Evolutionary conservation across 2,797 vertebrate species (phyloP).

Genomic region (Gadopsis bispinosus): DNA sequence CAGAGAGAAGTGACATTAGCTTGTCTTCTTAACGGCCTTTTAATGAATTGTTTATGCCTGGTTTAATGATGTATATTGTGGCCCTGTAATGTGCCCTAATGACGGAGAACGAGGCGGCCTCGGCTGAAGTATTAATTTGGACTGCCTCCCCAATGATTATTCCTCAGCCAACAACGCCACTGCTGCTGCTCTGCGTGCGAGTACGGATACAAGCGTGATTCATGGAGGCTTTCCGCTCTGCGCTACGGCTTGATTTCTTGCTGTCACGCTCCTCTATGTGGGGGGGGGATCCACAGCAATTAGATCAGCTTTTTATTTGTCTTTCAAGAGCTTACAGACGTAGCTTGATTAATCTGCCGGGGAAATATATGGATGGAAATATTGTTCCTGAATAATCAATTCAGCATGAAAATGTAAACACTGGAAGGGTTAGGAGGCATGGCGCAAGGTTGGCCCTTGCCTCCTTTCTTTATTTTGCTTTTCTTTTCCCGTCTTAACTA

Average conservation of each 20-base stretch:
- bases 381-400: conserved; percentile 56
- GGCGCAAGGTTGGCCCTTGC: conserved; percentile 12
- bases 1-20: conserved; percentile 81
- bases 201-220: conserved; percentile 64
- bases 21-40: conserved; percentile 86
- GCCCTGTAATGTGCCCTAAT: conserved; percentile 86
- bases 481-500: conserved; percentile 6
- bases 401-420: conserved; percentile 48
- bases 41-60: conserved; percentile 88
- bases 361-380: conserved; percentile 53
- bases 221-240: conserved; percentile 73
- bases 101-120: conserved; percentile 80
- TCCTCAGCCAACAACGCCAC: conserved; percentile 67
- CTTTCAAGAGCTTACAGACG: conserved; percentile 65
- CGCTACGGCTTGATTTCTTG: conserved; percentile 73
- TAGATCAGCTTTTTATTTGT: conserved; percentile 80
- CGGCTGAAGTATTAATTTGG: conserved; percentile 83
- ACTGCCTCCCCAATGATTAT: conserved; percentile 82
- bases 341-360: conserved; percentile 57
- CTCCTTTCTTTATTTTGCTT: not conserved
- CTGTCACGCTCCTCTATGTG: conserved; percentile 71
- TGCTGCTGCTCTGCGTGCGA: conserved; percentile 31
- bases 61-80: conserved; percentile 87
- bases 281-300: conserved; percentile 74
- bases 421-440: conserved; percentile 19